Evolutionary conservation across 2,888 invertebrate species (phyloP).

Genomic region (Xestia xanthographa): DNA sequence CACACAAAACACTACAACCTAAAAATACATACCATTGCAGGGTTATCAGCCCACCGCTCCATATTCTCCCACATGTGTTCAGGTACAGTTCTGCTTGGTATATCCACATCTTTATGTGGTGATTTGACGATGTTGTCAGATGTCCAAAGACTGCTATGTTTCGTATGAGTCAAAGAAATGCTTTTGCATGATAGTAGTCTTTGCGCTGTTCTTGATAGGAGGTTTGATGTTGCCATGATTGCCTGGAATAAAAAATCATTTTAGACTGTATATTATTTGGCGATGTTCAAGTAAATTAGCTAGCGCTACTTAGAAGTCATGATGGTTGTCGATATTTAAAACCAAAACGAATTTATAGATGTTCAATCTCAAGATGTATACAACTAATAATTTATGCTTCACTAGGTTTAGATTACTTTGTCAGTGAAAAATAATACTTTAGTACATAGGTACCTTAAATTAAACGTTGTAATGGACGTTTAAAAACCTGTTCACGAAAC

Average conservation of each 20-base stretch:
- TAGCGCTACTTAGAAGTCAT: background rate
- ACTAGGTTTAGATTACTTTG: background rate
- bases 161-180: constrained; percentile 40
- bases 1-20: background rate
- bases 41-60: constrained; percentile 91
- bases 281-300: background rate
- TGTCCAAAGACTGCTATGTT: constrained; percentile 75
- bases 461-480: background rate
- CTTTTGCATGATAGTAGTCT: constrained; percentile 63
- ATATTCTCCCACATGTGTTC: constrained; percentile 91
- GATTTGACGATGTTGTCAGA: constrained; percentile 83
- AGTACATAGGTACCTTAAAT: constrained; percentile 15
- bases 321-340: background rate
- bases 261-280: background rate
- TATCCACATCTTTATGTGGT: constrained; percentile 85
- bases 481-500: background rate
- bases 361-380: no score
- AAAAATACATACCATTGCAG: constrained; percentile 90
- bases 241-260: constrained; percentile 49
- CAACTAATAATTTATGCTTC: no score
- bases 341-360: no score
- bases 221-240: constrained; percentile 68
- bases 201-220: constrained; percentile 65
- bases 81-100: constrained; percentile 89
- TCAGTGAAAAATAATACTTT: background rate